These are phyloP conservation scores for Labroides dimidiatus DNA, from an alignment of 2,797 vertebrate species.

Conservation along the genomic window DNA sequence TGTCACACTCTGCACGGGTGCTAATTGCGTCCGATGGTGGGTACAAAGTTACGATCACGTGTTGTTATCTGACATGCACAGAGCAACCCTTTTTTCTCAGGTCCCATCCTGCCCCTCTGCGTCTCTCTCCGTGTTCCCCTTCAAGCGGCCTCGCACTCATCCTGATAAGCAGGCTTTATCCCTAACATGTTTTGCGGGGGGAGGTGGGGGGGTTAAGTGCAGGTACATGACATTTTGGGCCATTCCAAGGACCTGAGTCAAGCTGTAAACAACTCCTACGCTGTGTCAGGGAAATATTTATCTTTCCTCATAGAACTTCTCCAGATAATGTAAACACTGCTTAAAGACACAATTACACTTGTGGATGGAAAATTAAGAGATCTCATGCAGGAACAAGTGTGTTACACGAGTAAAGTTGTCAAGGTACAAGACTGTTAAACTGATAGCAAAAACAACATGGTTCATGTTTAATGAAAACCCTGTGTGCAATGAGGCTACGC, in stretches of 20 bases:
- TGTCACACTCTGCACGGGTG: conserved; percentile 31
- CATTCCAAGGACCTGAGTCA: conserved; percentile 78
- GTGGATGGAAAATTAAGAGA: conserved; percentile 73
- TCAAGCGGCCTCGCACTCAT: conserved; percentile 27
- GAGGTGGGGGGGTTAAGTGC: conserved; percentile 73
- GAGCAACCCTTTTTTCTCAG: conserved; percentile 48
- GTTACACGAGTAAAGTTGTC: conserved; percentile 36
- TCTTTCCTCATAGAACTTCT: conserved; percentile 80
- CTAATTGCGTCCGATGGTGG: conserved; percentile 45
- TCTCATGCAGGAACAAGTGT: conserved; percentile 68
- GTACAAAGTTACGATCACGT: conserved; percentile 37
- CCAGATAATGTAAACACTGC: conserved; percentile 79
- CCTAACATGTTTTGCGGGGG: conserved; percentile 57
- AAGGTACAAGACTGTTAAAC: not conserved
- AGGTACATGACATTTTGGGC: conserved; percentile 75
- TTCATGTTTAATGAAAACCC: conserved; percentile 23
- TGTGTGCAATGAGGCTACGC: conserved; percentile 10
- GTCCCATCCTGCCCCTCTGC: conserved; percentile 58
- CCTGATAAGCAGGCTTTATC: conserved; percentile 69
- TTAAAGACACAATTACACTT: conserved; percentile 77
- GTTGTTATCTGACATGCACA: conserved; percentile 40
- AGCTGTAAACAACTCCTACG: conserved; percentile 78
- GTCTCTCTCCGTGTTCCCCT: conserved; percentile 44
- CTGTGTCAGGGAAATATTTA: conserved; percentile 80
- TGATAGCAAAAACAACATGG: conserved; percentile 29